These are phyloP conservation scores for Plectrocnemia conspersa DNA, from an alignment of 1,140 invertebrate species.

Conservation along the genomic window DNA sequence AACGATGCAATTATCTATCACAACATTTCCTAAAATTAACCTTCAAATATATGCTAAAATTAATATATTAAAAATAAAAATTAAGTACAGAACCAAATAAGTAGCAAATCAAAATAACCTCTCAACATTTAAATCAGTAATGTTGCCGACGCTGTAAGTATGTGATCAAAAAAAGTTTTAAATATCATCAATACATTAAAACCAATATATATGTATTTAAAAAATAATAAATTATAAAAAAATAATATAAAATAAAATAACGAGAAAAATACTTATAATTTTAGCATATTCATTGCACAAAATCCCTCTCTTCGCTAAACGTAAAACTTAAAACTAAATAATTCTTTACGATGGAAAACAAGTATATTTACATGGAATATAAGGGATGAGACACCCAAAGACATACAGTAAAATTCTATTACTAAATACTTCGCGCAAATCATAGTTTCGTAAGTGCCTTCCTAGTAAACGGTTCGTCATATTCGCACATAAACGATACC, in stretches of 20 bases:
- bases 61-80: too few species aligned
- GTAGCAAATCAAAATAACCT: too few species aligned
- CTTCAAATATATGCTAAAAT: too few species aligned
- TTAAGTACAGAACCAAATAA: too few species aligned
- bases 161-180: too few species aligned
- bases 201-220: constrained; percentile 4
- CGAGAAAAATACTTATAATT: background rate
- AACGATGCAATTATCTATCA: constrained; percentile 18
- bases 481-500: too few species aligned
- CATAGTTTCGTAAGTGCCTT: too few species aligned
- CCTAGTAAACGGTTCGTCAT: too few species aligned
- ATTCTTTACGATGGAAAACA: background rate
- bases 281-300: constrained; percentile 16
- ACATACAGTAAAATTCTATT: background rate
- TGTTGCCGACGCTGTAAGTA: too few species aligned
- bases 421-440: too few species aligned
- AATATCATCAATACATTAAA: constrained; percentile 10
- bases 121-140: too few species aligned
- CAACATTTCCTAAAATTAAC: constrained; percentile 22
- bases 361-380: constrained; percentile 16
- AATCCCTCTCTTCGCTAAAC: too few species aligned
- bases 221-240: constrained; percentile 1
- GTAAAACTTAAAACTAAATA: constrained; percentile 2
- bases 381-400: background rate
- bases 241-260: constrained; percentile 15